Conservation (phyloP, 1,140 invertebrate species). For the Rhagoletis pomonella region DNA sequence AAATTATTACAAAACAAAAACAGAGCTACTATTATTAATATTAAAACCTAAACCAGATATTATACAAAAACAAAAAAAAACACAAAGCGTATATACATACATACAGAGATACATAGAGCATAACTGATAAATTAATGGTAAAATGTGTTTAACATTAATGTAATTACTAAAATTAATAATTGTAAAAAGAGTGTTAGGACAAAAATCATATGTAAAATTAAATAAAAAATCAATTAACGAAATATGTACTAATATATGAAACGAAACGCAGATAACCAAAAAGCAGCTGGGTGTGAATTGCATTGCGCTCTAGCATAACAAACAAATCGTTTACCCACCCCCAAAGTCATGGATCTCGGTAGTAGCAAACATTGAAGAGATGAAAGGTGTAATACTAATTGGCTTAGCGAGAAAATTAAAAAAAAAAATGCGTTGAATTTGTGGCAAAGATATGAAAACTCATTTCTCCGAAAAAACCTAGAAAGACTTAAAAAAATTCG, state of each 20-base stretch:
- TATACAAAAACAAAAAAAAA: neutral
- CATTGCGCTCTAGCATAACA: neutral
- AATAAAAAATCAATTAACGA: conserved; percentile 8
- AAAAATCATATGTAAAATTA: conserved; percentile 7
- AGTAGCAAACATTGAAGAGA: neutral
- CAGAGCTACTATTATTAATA: conserved; percentile 49
- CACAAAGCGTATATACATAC: conserved; percentile 29
- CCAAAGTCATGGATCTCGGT: conserved; percentile 15
- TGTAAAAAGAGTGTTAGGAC: conserved; percentile 43
- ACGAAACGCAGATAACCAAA: neutral
- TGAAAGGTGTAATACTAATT: neutral
- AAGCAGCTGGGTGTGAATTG: neutral
- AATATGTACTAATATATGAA: neutral
- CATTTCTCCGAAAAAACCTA: neutral
- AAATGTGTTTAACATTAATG: conserved; percentile 38
- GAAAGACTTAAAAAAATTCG: neutral
- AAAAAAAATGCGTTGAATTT: neutral
- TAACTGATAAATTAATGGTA: neutral
- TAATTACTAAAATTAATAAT: conserved; percentile 39
- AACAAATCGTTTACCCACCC: conserved; percentile 28
- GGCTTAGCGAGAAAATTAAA: no score
- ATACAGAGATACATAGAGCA: neutral
- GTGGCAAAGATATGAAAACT: neutral
- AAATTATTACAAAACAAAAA: conserved; percentile 3
- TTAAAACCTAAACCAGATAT: conserved; percentile 21